phyloP scores from a whole-genome alignment of 2,888 invertebrate genomes.

The Boloria euphrosyne region DNA sequence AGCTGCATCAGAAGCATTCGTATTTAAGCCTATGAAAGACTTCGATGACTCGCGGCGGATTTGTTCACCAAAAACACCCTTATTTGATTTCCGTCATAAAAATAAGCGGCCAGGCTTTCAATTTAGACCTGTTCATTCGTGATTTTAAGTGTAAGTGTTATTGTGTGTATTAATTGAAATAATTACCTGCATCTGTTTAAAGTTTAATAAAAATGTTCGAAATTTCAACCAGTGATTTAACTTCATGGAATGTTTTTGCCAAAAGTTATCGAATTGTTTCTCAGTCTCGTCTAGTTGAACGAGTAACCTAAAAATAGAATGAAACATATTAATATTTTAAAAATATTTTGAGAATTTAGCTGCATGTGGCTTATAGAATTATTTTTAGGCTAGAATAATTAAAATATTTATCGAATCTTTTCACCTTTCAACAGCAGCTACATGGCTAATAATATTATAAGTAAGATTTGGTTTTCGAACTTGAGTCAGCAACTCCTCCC shows the following conservation, averaged over 20 bases:
- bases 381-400: background rate
- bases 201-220: constrained; percentile 96
- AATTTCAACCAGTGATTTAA: constrained; percentile 94
- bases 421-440: constrained; percentile 95
- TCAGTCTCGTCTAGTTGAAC: constrained; percentile 97
- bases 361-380: constrained; percentile 88
- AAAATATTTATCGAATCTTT: constrained; percentile 1
- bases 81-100: constrained; percentile 69
- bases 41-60: constrained; percentile 55
- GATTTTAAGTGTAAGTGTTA: constrained; percentile 36
- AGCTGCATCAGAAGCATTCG: constrained; percentile 63
- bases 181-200: constrained; percentile 91
- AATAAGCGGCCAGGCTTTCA: constrained; percentile 61
- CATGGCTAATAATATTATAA: constrained; percentile 90
- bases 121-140: constrained; percentile 64
- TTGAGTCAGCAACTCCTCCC: constrained; percentile 91
- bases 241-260: constrained; percentile 95
- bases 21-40: constrained; percentile 69
- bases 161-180: constrained; percentile 34
- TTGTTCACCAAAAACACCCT: constrained; percentile 69
- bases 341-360: constrained; percentile 26
- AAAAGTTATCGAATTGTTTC: constrained; percentile 96
- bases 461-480: constrained; percentile 87
- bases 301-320: constrained; percentile 84
- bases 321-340: constrained; percentile 45